Conservation (phyloP, 2,113 vertebrate genomes). For the Phalacrocorax brasilianus region DNA sequence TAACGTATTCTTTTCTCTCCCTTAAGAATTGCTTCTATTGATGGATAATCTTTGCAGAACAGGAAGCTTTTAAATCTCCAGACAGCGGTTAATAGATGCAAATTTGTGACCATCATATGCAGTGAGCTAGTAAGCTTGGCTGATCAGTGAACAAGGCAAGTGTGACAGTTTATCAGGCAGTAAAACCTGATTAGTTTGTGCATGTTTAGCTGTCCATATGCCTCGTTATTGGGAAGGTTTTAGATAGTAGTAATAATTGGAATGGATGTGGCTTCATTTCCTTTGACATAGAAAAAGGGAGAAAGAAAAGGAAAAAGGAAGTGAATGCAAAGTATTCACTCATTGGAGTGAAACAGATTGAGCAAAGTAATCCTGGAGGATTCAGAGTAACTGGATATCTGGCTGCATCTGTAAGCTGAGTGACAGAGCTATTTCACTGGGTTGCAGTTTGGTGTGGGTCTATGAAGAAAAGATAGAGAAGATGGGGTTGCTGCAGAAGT, state of each 20-base stretch:
- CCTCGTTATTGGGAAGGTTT: conserved; percentile 15
- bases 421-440: background rate
- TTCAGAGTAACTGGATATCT: background rate
- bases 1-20: conserved; percentile 13
- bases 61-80: conserved; percentile 48
- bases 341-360: background rate
- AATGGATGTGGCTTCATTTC: conserved; percentile 12
- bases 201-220: conserved; percentile 35
- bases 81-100: conserved; percentile 49
- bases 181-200: conserved; percentile 58
- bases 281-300: background rate
- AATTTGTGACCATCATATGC: conserved; percentile 32
- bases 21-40: conserved; percentile 20
- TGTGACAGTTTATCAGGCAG: conserved; percentile 37
- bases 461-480: background rate
- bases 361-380: background rate
- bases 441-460: background rate
- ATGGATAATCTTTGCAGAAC: conserved; percentile 37
- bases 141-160: conserved; percentile 35
- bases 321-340: background rate
- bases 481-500: background rate
- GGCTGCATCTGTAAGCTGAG: background rate
- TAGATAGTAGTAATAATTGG: conserved; percentile 25
- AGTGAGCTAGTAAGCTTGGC: conserved; percentile 2
- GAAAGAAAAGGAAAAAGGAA: background rate